phyloP scores from a whole-genome alignment of 2,797 vertebrate genomes.

The Siniperca obscura region DNA sequence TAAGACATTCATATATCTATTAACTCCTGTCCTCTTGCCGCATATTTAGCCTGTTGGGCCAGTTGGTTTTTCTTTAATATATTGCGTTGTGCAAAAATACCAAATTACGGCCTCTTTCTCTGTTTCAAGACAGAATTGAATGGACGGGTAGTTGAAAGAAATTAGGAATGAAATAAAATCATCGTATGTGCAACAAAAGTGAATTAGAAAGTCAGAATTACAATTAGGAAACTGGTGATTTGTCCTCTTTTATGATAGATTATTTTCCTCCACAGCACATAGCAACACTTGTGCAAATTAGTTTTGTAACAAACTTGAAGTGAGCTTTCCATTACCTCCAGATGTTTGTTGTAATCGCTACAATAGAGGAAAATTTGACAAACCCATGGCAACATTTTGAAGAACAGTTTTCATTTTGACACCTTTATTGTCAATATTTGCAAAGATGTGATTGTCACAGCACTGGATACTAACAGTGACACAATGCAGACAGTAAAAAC shows the following conservation, averaged over 20 bases:
- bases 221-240: conserved; percentile 12
- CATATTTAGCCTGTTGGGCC: conserved; percentile 26
- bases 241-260: background rate
- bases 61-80: conserved; percentile 23
- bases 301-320: conserved; percentile 13
- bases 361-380: conserved; percentile 2
- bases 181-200: background rate
- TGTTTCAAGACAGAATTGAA: conserved; percentile 17
- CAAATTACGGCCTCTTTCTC: background rate
- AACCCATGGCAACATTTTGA: conserved; percentile 15
- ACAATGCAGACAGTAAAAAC: conserved; percentile 13
- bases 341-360: conserved; percentile 33
- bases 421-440: conserved; percentile 9
- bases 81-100: conserved; percentile 5
- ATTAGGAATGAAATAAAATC: conserved; percentile 8
- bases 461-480: background rate
- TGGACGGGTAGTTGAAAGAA: background rate
- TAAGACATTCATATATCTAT: conserved; percentile 40
- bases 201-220: background rate
- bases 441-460: conserved; percentile 16
- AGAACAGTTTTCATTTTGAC: conserved; percentile 9
- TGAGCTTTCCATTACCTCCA: conserved; percentile 40
- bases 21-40: conserved; percentile 25
- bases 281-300: conserved; percentile 25
- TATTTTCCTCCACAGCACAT: background rate